Percentiles rank a stretch among this genome's conserved stretches.
These are phyloP conservation scores for Silurus lanzhouensis DNA, from an alignment of 2,797 vertebrate species.

Conservation along the genomic window DNA sequence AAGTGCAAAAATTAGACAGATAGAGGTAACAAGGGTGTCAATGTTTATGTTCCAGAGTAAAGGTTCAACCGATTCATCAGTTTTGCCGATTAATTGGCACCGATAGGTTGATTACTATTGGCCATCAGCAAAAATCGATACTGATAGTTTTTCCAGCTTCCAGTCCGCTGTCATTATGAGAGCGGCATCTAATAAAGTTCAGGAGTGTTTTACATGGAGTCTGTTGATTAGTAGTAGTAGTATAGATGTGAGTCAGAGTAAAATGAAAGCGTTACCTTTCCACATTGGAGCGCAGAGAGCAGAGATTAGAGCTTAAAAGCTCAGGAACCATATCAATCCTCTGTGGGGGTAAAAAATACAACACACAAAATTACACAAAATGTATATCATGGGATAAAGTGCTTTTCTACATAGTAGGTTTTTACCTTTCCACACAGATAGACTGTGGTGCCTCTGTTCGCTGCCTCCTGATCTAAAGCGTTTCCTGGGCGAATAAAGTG, in stretches of 20 bases:
- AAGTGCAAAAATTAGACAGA: neutral
- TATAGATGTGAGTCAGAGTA: neutral
- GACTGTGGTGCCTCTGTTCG: conserved; percentile 92
- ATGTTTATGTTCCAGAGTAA: neutral
- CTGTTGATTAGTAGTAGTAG: neutral
- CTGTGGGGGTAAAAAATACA: conserved; percentile 68
- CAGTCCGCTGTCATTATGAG: too few relatives aligned
- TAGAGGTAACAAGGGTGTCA: neutral
- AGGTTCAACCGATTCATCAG: too few relatives aligned
- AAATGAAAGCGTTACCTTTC: conserved; percentile 80
- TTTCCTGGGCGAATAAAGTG: conserved; percentile 97
- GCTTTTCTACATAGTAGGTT: neutral
- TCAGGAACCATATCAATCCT: conserved; percentile 99
- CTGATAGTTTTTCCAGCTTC: too few relatives aligned
- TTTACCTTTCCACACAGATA: conserved; percentile 95
- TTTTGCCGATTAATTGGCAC: too few relatives aligned
- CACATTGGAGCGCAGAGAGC: conserved; percentile 89
- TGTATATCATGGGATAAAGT: neutral
- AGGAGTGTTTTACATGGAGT: too few relatives aligned
- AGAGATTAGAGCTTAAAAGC: conserved; percentile 95
- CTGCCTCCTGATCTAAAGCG: conserved; percentile 92
- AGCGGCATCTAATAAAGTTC: too few relatives aligned
- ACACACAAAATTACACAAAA: neutral
- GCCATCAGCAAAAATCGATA: too few relatives aligned
- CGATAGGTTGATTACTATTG: too few relatives aligned